Evolutionary conservation across 2,888 invertebrate genomes (phyloP).

Genomic region (Hemaris fuciformis): DNA sequence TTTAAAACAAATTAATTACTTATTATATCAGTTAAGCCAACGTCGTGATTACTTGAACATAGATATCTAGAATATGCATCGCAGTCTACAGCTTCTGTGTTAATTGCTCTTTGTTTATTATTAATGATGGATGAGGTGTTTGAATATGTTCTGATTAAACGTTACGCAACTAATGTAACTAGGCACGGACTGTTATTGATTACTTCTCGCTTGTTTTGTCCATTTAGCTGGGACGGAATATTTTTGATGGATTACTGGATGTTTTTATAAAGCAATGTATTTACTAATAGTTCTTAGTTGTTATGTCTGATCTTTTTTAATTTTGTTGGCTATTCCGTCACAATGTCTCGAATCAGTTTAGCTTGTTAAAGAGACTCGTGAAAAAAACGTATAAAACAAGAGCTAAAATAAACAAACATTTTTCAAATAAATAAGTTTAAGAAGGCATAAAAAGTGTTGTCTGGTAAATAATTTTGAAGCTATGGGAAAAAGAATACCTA

Average conservation of each 20-base stretch:
- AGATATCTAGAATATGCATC: not conserved
- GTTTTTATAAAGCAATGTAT: not conserved
- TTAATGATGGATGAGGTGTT: conserved; percentile 44
- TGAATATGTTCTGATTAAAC: conserved; percentile 11
- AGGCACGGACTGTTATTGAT: not conserved
- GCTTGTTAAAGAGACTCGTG: too few species aligned
- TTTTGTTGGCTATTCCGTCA: not conserved
- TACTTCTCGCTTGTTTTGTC: not conserved
- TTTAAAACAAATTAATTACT: too few species aligned
- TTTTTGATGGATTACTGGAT: not conserved
- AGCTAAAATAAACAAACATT: too few species aligned
- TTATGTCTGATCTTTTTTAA: not conserved
- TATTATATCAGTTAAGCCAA: too few species aligned
- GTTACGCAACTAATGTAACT: not conserved
- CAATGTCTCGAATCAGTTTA: not conserved
- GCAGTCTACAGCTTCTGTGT: conserved; percentile 7
- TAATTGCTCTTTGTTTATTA: conserved; percentile 48
- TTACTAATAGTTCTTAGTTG: not conserved
- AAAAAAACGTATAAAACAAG: too few species aligned
- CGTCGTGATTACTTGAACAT: too few species aligned
- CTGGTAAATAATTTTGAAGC: too few species aligned
- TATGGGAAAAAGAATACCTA: too few species aligned
- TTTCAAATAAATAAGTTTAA: too few species aligned
- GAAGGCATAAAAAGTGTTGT: too few species aligned
- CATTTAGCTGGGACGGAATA: not conserved